Base-by-base conservation (phyloP, 2,888 invertebrate genomes). In the Synanthedon vespiformis region DNA sequence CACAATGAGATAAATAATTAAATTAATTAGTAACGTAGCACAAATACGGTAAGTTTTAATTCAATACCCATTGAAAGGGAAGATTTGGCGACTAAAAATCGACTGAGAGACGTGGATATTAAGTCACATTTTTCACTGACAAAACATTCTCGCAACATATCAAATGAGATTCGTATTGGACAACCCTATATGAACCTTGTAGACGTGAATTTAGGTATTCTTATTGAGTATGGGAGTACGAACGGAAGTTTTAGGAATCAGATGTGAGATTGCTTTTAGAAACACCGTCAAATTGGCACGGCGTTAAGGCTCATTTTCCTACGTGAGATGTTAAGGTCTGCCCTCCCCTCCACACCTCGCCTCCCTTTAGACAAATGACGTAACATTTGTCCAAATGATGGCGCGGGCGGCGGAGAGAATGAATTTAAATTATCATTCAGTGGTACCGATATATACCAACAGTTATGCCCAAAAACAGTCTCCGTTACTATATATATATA, bases 381-480 rank as follows among this genome's bases (percentile, higher is more conserved):
- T 77, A 80, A 78, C 88, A 88, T 88, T 88, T 88, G 88, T 88
- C 88, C 88, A 85, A 88, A 88, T 88, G 88, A 88, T 88, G 88
- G 88, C 87, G 87, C 86, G 86, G 87, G 87, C 86, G 87, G 80
- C 79, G 80, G 77, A 88, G 88, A 88, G 87, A 88, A 88, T 88
- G 88, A 88, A 88, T 88, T 88, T 88, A 88, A 88, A 88, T 88
- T 88, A 88, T 88, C 88, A 88, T 88, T 86, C 88, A 85, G 86
- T 86, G 82, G 77, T 87, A 82, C 80, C 77, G 81, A 80, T 84
- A 79, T 74, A 80, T 70, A 72, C 74, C 34, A 80, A 72, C 74
- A 74, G 74, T 70, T 77, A 73, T 74, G 69, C 72, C 79, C 77
- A 75, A 85, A 83, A 80, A 77, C 72, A 70, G 69, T 64, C 64